Evolutionary conservation across 2,113 vertebrate species (phyloP).

Genomic region (Spermophilus dauricus): DNA sequence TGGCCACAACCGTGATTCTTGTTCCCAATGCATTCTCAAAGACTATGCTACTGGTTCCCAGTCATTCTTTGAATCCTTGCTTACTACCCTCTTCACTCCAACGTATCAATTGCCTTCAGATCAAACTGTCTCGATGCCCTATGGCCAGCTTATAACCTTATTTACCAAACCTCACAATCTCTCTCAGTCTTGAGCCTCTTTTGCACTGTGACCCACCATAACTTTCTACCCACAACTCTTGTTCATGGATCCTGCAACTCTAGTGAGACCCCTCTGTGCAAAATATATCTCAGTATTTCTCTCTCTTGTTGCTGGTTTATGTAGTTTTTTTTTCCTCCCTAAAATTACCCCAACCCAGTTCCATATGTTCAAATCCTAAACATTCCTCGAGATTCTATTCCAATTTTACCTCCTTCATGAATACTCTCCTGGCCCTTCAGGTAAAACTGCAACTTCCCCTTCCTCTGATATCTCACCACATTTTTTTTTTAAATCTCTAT

Average conservation of each 20-base stretch:
- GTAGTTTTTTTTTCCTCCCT: not conserved
- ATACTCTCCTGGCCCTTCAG: not conserved
- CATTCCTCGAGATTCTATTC: not conserved
- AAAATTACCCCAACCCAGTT: not conserved
- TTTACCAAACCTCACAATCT: not conserved
- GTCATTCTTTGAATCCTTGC: not conserved
- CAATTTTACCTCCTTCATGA: not conserved
- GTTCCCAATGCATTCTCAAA: not conserved
- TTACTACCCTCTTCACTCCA: not conserved
- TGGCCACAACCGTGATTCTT: not conserved
- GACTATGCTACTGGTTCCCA: not conserved
- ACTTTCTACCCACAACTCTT: not conserved
- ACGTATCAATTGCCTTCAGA: not conserved
- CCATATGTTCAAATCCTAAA: constrained; percentile 14
- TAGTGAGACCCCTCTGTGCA: not conserved
- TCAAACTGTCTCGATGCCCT: not conserved
- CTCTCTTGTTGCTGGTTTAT: not conserved
- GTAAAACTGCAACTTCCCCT: not conserved
- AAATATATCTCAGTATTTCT: not conserved
- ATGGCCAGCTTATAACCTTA: not conserved
- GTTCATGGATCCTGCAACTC: not conserved
- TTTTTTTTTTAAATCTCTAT: not conserved
- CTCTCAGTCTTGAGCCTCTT: not conserved
- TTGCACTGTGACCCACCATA: not conserved
- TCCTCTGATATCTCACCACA: not conserved